Evolutionary conservation across 2,113 vertebrate species (phyloP), one percentile per base, ranked within the genome.

Genomic region (Chlorodrepanis virens): DNA sequence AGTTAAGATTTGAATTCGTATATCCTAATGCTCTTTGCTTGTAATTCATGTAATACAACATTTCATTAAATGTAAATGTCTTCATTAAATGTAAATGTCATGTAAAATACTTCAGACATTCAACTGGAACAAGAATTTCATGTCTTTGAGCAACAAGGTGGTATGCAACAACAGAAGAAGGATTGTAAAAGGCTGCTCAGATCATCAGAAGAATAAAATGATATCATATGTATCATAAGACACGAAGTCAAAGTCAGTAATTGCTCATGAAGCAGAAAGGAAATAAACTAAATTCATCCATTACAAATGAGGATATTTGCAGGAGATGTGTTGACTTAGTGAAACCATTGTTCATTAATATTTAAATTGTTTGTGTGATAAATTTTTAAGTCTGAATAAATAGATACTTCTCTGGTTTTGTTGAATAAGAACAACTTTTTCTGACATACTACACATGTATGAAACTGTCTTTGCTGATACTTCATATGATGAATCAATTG

Each of bases 51-150:
- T 59, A 94, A 72, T 68, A 52, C 47, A 90, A 71, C 39, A 27
- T 79, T 93, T 90, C 61, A 72, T 87, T 93, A 96, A 93, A 85
- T 56, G 71, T 79, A 92, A 93, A 85, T 72, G 69, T 63, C 90
- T 93, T 90, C 61, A 68, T 87, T 92, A 96, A 93, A 85, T 56
- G 71, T 80, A 92, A 93, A 85, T 72, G 74, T 63, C 88, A 68
- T 94, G 94, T 92, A 80, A 94, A 94, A 90, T 75, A 86, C 18
- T 83, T 85, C 18, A 79, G 49, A 72, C 52, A 60, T 54, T 85
- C 57, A 88, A 21, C 61, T 83, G 79, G 64, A 91, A 91, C 42
- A 80, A 76, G 14, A 0, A 2, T 63, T 93, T 79, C 4, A 54
- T 29, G 50, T 35, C 65, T 93, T 83, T 86, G 64, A 94, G 47